Conservation (phyloP, 2,797 vertebrate genomes). For the Delichon dasypus region DNA sequence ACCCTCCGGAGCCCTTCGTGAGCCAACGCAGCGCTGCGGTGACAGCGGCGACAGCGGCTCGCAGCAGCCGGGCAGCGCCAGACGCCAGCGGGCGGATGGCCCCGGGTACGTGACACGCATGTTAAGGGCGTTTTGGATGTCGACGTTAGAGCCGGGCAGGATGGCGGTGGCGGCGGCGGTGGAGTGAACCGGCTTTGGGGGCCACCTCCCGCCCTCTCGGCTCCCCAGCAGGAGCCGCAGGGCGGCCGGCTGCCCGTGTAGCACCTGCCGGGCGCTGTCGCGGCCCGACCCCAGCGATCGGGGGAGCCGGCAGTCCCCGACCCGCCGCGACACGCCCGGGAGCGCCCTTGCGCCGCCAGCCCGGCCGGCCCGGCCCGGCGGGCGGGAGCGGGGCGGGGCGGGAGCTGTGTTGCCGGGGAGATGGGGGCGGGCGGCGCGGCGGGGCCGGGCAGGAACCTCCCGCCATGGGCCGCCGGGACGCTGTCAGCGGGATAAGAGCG, state of each 20-base stretch:
- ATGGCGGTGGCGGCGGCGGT: rapidly evolving
- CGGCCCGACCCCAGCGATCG: background rate
- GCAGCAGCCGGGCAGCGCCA: background rate
- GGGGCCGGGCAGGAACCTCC: background rate
- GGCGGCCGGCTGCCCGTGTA: background rate
- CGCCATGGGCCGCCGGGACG: conserved; percentile 1
- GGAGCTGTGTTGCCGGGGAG: background rate
- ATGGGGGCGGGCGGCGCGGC: background rate
- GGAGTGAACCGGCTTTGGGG: background rate
- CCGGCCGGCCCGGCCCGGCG: background rate
- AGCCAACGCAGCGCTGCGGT: rapidly evolving
- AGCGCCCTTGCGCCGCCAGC: background rate
- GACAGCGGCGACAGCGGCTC: background rate
- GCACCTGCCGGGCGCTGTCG: background rate
- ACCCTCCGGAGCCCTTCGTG: background rate
- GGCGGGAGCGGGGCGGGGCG: background rate
- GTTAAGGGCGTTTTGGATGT: background rate
- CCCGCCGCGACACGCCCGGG: rapidly evolving
- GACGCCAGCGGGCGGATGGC: background rate
- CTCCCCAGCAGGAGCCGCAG: background rate
- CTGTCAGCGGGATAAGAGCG: conserved; percentile 24
- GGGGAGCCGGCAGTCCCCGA: rapidly evolving
- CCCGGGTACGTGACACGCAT: background rate
- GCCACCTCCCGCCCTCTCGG: background rate
- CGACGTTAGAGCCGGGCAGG: background rate